A percentile compares a stretch with the other conserved stretches of the same genome.
phyloP scores from a whole-genome alignment of 2,888 invertebrate species.

The Drosophila colorata region DNA sequence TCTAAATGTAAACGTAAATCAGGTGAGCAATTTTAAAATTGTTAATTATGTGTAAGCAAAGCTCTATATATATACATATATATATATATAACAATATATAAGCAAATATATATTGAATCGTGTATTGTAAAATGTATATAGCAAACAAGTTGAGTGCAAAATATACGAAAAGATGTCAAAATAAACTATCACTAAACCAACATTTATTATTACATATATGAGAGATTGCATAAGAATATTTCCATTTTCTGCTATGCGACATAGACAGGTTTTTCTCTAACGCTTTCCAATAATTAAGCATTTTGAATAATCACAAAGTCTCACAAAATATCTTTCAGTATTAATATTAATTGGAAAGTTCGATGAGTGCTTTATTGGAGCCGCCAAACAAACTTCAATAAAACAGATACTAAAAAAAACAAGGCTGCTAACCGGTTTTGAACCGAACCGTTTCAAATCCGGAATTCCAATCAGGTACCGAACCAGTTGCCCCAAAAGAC shows the following conservation, averaged over 20 bases:
- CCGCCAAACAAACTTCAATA: conserved; percentile 6
- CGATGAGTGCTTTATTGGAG: conserved; percentile 6
- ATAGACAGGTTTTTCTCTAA: background rate
- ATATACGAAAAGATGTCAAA: conserved; percentile 59
- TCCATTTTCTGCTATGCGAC: conserved; percentile 2
- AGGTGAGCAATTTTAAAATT: conserved; percentile 79
- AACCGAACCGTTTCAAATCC: background rate
- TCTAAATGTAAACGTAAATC: conserved; percentile 71
- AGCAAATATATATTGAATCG: conserved; percentile 41
- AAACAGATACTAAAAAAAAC: conserved; percentile 1
- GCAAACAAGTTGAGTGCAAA: conserved; percentile 52
- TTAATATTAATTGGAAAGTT: conserved; percentile 6
- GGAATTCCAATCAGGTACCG: background rate
- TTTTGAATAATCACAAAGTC: conserved; percentile 1
- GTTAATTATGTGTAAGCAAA: conserved; percentile 78
- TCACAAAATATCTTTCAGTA: background rate
- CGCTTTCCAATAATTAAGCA: too few relatives aligned
- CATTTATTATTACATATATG: conserved; percentile 6
- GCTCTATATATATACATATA: conserved; percentile 48
- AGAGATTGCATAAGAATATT: background rate
- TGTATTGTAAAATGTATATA: conserved; percentile 54
- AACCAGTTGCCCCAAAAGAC: background rate
- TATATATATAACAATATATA: conserved; percentile 31
- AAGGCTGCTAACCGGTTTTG: conserved; percentile 4
- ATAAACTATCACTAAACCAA: conserved; percentile 60